These are phyloP conservation scores for Calcarius lapponicus DNA, from an alignment of 2,797 vertebrate species.

Conservation along the genomic window DNA sequence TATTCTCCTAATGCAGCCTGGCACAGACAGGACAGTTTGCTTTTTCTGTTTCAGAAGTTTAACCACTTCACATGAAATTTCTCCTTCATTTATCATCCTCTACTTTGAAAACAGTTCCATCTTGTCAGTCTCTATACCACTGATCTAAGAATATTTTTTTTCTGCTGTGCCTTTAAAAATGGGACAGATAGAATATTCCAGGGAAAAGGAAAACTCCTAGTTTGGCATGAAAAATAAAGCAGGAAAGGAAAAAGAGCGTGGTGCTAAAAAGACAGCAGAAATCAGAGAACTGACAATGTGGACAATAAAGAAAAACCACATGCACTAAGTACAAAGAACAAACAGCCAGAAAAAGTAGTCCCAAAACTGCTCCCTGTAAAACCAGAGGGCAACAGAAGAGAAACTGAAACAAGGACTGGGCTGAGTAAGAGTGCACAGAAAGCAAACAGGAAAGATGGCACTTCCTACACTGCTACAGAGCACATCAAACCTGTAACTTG, in stretches of 20 bases:
- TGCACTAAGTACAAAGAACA: not conserved
- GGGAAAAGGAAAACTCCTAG: not conserved
- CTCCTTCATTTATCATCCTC: not conserved
- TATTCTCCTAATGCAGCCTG: not conserved
- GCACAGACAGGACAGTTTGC: not conserved
- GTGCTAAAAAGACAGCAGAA: not conserved
- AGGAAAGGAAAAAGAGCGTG: not conserved
- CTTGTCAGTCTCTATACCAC: not conserved
- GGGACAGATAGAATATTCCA: not conserved
- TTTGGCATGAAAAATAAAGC: not conserved
- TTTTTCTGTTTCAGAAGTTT: not conserved
- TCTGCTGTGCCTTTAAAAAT: not conserved
- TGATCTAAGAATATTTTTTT: not conserved
- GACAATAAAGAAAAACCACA: not conserved
- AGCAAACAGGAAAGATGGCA: not conserved
- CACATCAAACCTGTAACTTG: not conserved
- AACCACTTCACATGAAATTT: not conserved
- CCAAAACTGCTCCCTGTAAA: not conserved
- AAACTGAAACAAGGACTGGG: not conserved
- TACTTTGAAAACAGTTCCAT: not conserved
- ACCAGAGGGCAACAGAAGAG: not conserved
- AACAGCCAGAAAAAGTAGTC: not conserved
- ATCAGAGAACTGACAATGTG: not conserved
- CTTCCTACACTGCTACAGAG: not conserved
- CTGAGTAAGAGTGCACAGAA: not conserved